phyloP scores from a whole-genome alignment of 2,888 invertebrate genomes.

The Glyphotaelius pellucidus region DNA sequence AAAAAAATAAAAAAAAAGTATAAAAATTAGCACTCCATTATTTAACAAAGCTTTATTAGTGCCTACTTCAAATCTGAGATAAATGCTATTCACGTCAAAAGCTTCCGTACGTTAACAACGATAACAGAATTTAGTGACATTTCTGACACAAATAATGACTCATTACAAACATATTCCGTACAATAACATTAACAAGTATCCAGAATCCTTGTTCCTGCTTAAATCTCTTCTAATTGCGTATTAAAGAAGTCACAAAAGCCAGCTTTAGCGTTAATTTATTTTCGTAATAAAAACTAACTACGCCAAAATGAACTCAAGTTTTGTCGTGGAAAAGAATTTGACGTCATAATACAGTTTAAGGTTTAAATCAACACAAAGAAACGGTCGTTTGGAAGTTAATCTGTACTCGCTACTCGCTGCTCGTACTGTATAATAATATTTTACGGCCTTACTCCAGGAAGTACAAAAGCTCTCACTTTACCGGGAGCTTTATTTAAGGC shows the following conservation, averaged over 20 bases:
- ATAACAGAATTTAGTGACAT: background rate
- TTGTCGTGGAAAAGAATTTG: background rate
- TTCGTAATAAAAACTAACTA: background rate
- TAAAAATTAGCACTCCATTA: too few relatives aligned
- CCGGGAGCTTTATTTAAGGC: slow-evolving; percentile 2
- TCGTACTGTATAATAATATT: slow-evolving; percentile 2
- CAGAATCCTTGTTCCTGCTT: background rate
- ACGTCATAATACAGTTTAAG: background rate
- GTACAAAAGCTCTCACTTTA: slow-evolving; percentile 2
- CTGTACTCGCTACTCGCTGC: background rate
- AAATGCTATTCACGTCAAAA: too few relatives aligned
- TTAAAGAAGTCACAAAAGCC: too few relatives aligned
- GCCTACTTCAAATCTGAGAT: too few relatives aligned
- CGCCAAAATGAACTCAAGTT: background rate
- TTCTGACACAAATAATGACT: background rate
- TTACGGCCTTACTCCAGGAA: background rate
- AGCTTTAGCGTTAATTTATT: too few relatives aligned
- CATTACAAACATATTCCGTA: background rate
- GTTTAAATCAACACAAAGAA: slow-evolving; percentile 2
- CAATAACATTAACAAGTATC: background rate
- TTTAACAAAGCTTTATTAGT: too few relatives aligned
- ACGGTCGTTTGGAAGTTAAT: background rate
- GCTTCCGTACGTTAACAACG: background rate
- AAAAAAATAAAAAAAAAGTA: too few relatives aligned
- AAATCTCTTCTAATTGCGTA: background rate